Percentiles rank a stretch among this genome's conserved stretches.
Evolutionary conservation across 2,888 invertebrate genomes (phyloP).

Genomic region (Horisme vitalbata): DNA sequence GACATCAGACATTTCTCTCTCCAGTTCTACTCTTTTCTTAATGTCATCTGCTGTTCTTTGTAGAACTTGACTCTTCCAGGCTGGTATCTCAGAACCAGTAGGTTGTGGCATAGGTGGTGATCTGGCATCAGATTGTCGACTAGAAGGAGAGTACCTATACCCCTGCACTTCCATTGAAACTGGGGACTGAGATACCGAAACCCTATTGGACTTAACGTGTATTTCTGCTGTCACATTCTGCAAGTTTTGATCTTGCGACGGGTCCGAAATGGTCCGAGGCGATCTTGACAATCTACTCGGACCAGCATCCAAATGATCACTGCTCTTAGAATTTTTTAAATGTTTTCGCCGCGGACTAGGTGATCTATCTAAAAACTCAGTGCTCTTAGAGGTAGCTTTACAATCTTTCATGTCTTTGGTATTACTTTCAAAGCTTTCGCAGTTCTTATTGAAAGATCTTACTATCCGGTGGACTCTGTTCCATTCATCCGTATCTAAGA

Average conservation of each 20-base stretch:
- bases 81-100: constrained; percentile 56
- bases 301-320: constrained; percentile 69
- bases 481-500: constrained; percentile 72
- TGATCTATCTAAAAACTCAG: constrained; percentile 72
- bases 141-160: constrained; percentile 58
- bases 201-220: constrained; percentile 69
- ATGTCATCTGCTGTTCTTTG: constrained; percentile 76
- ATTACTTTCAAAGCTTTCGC: constrained; percentile 63
- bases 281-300: constrained; percentile 59
- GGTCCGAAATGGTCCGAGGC: constrained; percentile 46
- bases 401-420: constrained; percentile 70
- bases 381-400: constrained; percentile 77
- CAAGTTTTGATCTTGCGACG: constrained; percentile 41
- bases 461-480: constrained; percentile 66
- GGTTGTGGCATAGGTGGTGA: constrained; percentile 59
- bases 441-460: constrained; percentile 64
- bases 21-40: constrained; percentile 63
- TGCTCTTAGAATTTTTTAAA: constrained; percentile 70
- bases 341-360: constrained; percentile 61
- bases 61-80: constrained; percentile 75
- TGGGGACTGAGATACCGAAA: constrained; percentile 69
- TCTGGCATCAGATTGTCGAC: constrained; percentile 61
- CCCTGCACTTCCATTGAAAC: constrained; percentile 59
- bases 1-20: constrained; percentile 68
- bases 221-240: constrained; percentile 76